A percentile compares a stretch with the other conserved stretches of the same genome.
Evolutionary conservation across 2,797 vertebrate genomes (phyloP).

Genomic region (Tapera naevia): DNA sequence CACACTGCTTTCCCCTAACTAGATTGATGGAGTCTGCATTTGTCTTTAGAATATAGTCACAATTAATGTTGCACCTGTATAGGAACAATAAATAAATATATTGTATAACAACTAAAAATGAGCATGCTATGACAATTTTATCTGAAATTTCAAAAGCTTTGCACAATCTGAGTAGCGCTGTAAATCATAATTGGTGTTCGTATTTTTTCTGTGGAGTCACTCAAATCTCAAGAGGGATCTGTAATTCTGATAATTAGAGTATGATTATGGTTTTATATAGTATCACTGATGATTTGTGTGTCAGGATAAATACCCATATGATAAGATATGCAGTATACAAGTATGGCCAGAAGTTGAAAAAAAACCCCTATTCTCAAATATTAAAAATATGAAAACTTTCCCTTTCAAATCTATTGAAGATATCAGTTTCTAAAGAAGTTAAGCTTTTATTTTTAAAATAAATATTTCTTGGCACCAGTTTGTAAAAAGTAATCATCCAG

Average conservation of each 20-base stretch:
- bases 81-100: neutral
- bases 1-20: neutral
- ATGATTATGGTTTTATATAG: neutral
- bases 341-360: neutral
- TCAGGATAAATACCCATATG: neutral
- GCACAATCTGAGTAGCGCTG: neutral
- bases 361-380: neutral
- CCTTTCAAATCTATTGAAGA: neutral
- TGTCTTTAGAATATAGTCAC: neutral
- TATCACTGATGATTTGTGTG: neutral
- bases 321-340: neutral
- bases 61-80: neutral
- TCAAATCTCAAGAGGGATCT: neutral
- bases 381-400: neutral
- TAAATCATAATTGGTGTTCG: neutral
- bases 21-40: neutral
- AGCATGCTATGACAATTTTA: neutral
- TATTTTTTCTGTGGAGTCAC: neutral
- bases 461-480: neutral
- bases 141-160: neutral
- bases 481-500: neutral
- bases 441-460: neutral
- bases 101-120: neutral
- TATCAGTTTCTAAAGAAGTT: neutral
- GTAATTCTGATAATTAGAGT: neutral